Conservation (phyloP, 1,140 invertebrate genomes). For the Drosophila funebris region DNA sequence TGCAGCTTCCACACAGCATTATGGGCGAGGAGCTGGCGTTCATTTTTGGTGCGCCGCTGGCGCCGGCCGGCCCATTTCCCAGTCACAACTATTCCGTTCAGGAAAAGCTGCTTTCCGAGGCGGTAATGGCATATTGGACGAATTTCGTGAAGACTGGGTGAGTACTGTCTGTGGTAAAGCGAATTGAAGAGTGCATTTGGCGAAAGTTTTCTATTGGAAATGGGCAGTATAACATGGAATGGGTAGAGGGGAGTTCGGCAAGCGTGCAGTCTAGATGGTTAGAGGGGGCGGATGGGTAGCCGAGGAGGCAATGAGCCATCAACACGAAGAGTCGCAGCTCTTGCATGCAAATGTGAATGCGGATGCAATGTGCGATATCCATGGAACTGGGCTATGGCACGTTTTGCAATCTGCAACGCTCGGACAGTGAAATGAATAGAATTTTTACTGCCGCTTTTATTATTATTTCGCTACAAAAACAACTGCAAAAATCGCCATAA, state of each 20-base stretch:
- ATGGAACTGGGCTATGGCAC: conserved; percentile 57
- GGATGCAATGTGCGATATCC: conserved; percentile 56
- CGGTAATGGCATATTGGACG: conserved; percentile 93
- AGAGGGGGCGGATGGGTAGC: background rate
- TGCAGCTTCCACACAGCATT: conserved; percentile 86
- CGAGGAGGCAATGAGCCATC: conserved; percentile 42
- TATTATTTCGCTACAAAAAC: conserved; percentile 56
- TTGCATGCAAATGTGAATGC: conserved; percentile 69
- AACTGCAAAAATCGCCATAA: conserved; percentile 31
- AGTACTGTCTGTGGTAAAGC: conserved; percentile 65
- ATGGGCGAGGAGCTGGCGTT: conserved; percentile 96
- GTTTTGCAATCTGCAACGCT: conserved; percentile 78
- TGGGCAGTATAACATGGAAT: background rate
- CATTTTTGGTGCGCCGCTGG: conserved; percentile 94
- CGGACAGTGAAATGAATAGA: conserved; percentile 80
- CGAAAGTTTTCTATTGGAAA: conserved; percentile 51
- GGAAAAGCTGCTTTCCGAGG: conserved; percentile 91
- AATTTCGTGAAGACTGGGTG: conserved; percentile 95
- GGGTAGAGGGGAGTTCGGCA: background rate
- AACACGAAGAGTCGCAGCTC: conserved; percentile 57
- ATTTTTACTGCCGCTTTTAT: conserved; percentile 78
- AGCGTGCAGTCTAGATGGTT: no score
- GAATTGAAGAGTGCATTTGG: conserved; percentile 72
- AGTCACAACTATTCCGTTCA: conserved; percentile 88
- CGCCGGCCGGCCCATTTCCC: conserved; percentile 89